Conservation (phyloP, 2,888 invertebrate genomes). For the Rhagonycha fulva region DNA sequence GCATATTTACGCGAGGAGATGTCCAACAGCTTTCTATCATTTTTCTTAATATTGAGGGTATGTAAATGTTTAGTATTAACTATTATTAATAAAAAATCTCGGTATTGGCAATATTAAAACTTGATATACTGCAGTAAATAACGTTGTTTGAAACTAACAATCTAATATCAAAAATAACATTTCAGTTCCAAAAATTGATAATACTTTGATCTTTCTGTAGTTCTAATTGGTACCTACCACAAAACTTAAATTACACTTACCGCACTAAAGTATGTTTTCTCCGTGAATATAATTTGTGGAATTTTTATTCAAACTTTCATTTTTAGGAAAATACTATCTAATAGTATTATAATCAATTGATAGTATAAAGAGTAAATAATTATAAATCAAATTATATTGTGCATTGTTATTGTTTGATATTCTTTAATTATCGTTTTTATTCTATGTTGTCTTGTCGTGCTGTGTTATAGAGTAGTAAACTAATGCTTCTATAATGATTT, state of each 20-base stretch:
- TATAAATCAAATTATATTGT: constrained; percentile 7
- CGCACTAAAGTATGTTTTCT: constrained; percentile 57
- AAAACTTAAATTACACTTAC: constrained; percentile 42
- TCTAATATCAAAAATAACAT: no score
- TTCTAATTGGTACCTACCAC: constrained; percentile 45
- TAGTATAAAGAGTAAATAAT: constrained; percentile 16
- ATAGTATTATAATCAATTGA: no score
- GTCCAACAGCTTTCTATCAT: not conserved
- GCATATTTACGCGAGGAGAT: constrained; percentile 4
- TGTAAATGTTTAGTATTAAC: constrained; percentile 14
- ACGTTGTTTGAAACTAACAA: not conserved
- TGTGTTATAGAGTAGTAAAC: constrained; percentile 33
- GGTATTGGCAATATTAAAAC: constrained; percentile 6
- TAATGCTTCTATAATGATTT: constrained; percentile 22
- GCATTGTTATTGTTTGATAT: constrained; percentile 6
- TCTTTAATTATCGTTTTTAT: not conserved
- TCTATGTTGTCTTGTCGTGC: constrained; percentile 12
- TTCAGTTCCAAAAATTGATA: not conserved
- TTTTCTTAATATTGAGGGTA: constrained; percentile 19
- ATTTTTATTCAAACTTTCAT: constrained; percentile 43
- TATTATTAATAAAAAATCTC: not conserved
- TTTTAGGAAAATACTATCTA: no score
- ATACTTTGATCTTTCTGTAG: constrained; percentile 13
- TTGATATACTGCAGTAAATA: not conserved
- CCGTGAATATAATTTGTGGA: constrained; percentile 45